phyloP scores from a whole-genome alignment of 2,113 vertebrate genomes.

The Neotoma lepida region DNA sequence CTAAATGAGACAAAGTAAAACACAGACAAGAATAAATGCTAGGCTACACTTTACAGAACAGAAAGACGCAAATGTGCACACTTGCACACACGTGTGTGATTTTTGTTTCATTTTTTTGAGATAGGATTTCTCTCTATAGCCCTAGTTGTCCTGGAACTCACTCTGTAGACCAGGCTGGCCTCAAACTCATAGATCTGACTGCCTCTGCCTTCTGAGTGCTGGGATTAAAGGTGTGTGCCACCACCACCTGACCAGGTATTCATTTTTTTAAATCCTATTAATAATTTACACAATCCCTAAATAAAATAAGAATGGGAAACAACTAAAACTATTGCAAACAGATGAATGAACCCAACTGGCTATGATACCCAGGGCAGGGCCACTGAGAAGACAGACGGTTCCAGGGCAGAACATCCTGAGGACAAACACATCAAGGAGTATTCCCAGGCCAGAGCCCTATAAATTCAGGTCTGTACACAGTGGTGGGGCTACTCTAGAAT shows the following conservation, averaged over 20 bases:
- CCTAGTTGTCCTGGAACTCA: not conserved
- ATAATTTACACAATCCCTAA: not conserved
- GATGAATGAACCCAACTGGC: not conserved
- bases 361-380: accelerated
- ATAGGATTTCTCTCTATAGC: not conserved
- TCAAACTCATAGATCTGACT: not conserved
- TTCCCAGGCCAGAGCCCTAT: not conserved
- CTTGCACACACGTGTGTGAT: not conserved
- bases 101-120: not conserved
- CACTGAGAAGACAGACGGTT: no score
- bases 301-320: not conserved
- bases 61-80: not conserved
- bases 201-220: not conserved
- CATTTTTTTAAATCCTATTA: not conserved
- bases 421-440: not conserved
- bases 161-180: not conserved
- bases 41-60: not conserved
- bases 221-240: not conserved
- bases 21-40: not conserved
- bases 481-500: not conserved
- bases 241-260: not conserved
- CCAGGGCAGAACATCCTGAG: not conserved
- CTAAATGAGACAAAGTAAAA: not conserved
- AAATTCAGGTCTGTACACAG: not conserved
- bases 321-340: not conserved